Percentiles rank a stretch among this genome's conserved stretches.
These are phyloP conservation scores for Heteromyza rotundicornis DNA, from an alignment of 2,888 invertebrate genomes.

Conservation along the genomic window DNA sequence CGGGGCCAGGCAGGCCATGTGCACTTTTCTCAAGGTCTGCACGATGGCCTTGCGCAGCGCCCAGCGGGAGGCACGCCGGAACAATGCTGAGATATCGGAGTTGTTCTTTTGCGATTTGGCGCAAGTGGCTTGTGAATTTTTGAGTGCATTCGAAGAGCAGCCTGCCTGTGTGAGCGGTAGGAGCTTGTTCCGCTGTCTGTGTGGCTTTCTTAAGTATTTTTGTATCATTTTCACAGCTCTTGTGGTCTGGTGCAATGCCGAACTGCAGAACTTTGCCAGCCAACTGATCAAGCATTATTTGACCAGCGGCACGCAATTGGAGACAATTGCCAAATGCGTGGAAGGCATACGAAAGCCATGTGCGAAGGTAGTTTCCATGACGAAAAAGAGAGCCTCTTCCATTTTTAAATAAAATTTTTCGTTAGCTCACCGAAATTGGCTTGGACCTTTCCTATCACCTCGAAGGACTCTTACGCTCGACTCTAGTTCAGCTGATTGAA, in stretches of 20 bases:
- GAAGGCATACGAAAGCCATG: conserved; percentile 72
- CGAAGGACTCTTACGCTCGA: conserved; percentile 81
- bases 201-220: background rate
- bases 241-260: conserved; percentile 89
- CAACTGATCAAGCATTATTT: conserved; percentile 88
- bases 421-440: conserved; percentile 70
- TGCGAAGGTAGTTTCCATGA: conserved; percentile 43
- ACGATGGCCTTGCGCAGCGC: conserved; percentile 58
- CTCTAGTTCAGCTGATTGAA: conserved; percentile 63
- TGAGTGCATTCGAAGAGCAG: conserved; percentile 80
- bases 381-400: too few relatives aligned
- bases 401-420: conserved; percentile 11
- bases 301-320: conserved; percentile 84
- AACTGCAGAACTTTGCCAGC: conserved; percentile 78
- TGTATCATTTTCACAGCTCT: conserved; percentile 71
- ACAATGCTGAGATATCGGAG: conserved; percentile 65
- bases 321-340: conserved; percentile 85
- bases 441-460: conserved; percentile 91
- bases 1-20: conserved; percentile 61
- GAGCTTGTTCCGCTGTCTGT: too few relatives aligned
- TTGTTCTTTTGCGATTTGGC: conserved; percentile 74
- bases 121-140: conserved; percentile 76
- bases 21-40: conserved; percentile 58
- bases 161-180: conserved; percentile 76
- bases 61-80: conserved; percentile 60